phyloP scores from a whole-genome alignment of 2,888 invertebrate species.

The Sthenelais limicola region DNA sequence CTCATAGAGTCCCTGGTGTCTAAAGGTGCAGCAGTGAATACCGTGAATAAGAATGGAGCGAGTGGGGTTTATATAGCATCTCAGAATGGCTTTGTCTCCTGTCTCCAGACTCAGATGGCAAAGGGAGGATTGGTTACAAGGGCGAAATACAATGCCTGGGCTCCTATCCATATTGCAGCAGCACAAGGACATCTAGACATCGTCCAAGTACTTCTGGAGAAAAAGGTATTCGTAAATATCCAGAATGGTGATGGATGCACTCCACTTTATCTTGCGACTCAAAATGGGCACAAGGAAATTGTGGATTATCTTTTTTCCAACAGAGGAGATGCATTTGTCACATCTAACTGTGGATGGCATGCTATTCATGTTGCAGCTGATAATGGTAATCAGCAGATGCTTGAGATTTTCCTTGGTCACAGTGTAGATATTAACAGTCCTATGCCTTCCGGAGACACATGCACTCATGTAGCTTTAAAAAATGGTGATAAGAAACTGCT shows the following conservation, averaged over 20 bases:
- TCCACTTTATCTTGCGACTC: conserved; percentile 50
- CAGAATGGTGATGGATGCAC: conserved; percentile 45
- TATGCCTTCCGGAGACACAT: conserved; percentile 33
- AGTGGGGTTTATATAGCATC: conserved; percentile 42
- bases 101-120: conserved; percentile 1
- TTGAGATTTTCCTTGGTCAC: conserved; percentile 21
- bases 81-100: conserved; percentile 40
- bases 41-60: conserved; percentile 38
- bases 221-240: conserved; percentile 37
- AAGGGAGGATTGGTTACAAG: not conserved
- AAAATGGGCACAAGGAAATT: conserved; percentile 42
- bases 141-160: conserved; percentile 44
- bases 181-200: conserved; percentile 45
- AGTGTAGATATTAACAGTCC: conserved; percentile 35
- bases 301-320: conserved; percentile 24
- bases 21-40: conserved; percentile 17
- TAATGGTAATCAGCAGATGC: conserved; percentile 21
- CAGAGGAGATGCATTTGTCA: conserved; percentile 29
- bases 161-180: conserved; percentile 49
- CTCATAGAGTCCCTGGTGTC: conserved; percentile 21
- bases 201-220: conserved; percentile 38
- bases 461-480: conserved; percentile 43
- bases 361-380: conserved; percentile 47
- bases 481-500: conserved; percentile 40
- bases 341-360: conserved; percentile 41